Conservation (phyloP, 2,797 vertebrate genomes). For the Champsocephalus esox region DNA sequence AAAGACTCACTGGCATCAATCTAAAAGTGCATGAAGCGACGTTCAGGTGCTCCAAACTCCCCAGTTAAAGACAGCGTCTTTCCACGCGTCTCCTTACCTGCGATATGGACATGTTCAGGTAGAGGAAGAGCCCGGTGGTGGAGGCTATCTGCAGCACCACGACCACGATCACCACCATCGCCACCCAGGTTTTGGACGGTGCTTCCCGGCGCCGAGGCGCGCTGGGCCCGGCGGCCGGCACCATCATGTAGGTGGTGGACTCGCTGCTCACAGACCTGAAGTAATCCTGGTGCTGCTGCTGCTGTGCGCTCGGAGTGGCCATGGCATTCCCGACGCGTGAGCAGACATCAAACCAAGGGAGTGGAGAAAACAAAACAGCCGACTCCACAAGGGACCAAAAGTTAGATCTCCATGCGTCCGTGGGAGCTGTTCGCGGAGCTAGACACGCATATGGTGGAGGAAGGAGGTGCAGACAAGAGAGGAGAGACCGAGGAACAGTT, state of each 20-base stretch:
- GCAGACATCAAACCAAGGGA: constrained; percentile 43
- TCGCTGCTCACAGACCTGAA: constrained; percentile 87
- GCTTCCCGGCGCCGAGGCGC: constrained; percentile 69
- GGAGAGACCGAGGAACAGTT: constrained; percentile 30
- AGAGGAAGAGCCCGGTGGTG: constrained; percentile 89
- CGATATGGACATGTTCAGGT: constrained; percentile 89
- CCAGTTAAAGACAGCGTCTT: no score
- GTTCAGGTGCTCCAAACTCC: no score
- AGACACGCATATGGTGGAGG: neutral
- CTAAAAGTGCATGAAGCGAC: no score
- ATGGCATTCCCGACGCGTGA: constrained; percentile 85
- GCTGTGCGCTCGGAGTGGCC: constrained; percentile 83
- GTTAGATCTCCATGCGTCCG: constrained; percentile 60
- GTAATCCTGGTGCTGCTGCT: constrained; percentile 84
- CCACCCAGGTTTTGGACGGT: constrained; percentile 87
- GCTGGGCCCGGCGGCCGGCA: constrained; percentile 72
- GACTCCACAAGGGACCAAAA: constrained; percentile 30
- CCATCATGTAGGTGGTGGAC: constrained; percentile 87
- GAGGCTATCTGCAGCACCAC: constrained; percentile 88
- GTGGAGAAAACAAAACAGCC: constrained; percentile 23
- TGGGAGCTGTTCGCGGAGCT: constrained; percentile 16
- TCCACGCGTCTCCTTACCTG: constrained; percentile 79
- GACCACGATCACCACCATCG: constrained; percentile 87
- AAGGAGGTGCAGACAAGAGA: neutral
- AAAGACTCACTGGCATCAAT: no score